Conservation (phyloP, 1,140 invertebrate genomes). For the Bombus soroeensis region DNA sequence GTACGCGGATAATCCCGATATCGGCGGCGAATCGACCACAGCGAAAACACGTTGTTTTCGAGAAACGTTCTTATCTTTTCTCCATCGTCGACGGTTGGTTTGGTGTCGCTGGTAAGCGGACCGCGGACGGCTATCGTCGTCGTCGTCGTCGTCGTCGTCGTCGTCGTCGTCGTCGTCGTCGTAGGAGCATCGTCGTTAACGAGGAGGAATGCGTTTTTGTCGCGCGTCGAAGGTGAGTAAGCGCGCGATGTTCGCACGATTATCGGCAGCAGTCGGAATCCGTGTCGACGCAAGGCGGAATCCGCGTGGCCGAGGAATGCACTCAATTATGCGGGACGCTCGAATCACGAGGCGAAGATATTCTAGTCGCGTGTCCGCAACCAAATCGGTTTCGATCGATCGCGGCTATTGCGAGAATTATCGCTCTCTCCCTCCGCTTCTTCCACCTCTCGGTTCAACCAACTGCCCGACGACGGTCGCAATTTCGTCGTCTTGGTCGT, state of each 20-base stretch:
- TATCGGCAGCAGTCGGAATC: slow-evolving; percentile 15
- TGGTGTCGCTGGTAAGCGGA: accelerated
- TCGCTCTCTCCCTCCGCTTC: slow-evolving; percentile 1
- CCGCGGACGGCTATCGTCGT: too few relatives aligned
- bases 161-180: accelerated
- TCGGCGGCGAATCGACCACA: not conserved
- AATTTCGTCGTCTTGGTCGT: too few relatives aligned
- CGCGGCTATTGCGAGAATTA: slow-evolving; percentile 41
- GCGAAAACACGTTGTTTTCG: not conserved
- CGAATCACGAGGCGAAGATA: slow-evolving; percentile 42
- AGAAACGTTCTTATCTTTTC: not conserved
- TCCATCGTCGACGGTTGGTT: accelerated
- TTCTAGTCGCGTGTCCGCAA: slow-evolving; percentile 47
- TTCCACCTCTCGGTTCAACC: not conserved
- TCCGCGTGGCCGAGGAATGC: slow-evolving; percentile 45
- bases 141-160: accelerated
- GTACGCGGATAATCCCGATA: accelerated
- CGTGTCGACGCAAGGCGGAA: slow-evolving; percentile 46
- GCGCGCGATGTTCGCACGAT: slow-evolving; percentile 10
- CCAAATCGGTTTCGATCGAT: slow-evolving; percentile 49
- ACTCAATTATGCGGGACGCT: slow-evolving; percentile 47
- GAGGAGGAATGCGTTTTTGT: not conserved
- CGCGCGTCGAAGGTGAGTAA: not conserved
- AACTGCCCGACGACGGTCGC: too few relatives aligned
- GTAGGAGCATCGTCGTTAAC: too few relatives aligned